Conservation (phyloP, 2,888 invertebrate species). For the Nasonia oneida region DNA sequence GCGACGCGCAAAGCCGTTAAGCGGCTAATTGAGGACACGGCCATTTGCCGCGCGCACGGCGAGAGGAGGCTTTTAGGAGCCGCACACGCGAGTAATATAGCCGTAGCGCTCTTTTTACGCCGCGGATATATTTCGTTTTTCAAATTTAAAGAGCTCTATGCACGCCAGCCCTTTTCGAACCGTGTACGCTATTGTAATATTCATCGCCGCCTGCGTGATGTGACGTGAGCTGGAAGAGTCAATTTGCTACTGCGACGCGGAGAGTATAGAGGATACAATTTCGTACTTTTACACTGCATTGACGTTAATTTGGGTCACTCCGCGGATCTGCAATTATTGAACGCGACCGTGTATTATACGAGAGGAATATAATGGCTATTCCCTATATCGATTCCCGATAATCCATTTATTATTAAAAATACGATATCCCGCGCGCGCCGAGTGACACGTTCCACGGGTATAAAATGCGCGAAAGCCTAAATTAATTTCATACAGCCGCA, state of each 20-base stretch:
- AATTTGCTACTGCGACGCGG: no score
- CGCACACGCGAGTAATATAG: background rate
- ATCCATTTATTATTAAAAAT: background rate
- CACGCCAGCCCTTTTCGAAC: no score
- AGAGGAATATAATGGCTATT: background rate
- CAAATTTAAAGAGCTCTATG: background rate
- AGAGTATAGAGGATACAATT: background rate
- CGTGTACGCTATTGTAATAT: no score
- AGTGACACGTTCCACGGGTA: no score
- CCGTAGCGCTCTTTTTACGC: background rate
- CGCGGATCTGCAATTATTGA: background rate
- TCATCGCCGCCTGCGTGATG: no score
- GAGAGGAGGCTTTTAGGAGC: background rate
- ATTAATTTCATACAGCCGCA: background rate
- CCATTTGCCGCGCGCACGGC: background rate
- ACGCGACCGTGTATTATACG: background rate
- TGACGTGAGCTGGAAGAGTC: no score
- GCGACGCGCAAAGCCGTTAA: conserved; percentile 20
- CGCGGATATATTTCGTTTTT: background rate
- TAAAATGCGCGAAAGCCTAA: background rate
- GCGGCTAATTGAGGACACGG: conserved; percentile 33
- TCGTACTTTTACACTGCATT: no score
- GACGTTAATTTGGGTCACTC: background rate
- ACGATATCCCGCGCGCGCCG: background rate
- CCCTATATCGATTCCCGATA: background rate